phyloP scores from a whole-genome alignment of 2,797 vertebrate species.

The Pogoniulus pusillus region DNA sequence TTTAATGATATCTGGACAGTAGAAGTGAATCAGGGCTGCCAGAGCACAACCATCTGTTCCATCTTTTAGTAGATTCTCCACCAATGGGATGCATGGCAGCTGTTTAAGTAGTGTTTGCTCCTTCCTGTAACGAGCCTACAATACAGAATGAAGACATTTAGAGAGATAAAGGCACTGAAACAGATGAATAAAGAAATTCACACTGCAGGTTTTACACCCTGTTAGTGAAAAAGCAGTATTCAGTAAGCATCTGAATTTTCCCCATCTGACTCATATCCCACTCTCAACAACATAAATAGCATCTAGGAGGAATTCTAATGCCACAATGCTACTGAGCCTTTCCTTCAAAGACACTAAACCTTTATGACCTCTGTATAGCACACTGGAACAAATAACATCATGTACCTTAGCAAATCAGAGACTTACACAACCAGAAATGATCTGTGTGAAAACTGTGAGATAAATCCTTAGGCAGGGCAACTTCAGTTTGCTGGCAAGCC shows the following conservation, averaged over 20 bases:
- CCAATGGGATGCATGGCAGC: slow-evolving; percentile 90
- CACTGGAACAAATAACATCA: background rate
- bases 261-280: background rate
- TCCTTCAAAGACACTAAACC: background rate
- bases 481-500: background rate
- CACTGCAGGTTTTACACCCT: background rate
- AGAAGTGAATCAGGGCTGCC: slow-evolving; percentile 92
- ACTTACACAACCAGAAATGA: background rate
- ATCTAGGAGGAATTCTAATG: background rate
- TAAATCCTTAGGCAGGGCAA: background rate
- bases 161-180: background rate
- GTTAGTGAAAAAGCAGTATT: background rate
- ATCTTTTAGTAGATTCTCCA: slow-evolving; percentile 96
- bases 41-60: slow-evolving; percentile 91
- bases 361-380: background rate
- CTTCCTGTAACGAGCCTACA: slow-evolving; percentile 94
- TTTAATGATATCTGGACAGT: slow-evolving; percentile 88
- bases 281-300: background rate
- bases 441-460: background rate
- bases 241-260: background rate
- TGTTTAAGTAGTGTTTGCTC: slow-evolving; percentile 86
- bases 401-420: background rate
- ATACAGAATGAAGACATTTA: background rate
- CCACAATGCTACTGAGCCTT: background rate
- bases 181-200: background rate